A percentile compares a stretch with the other conserved stretches of the same genome.
Conservation (phyloP, 35 echinoderm and acorn worm species). For the Holothuria glaberrima region DNA sequence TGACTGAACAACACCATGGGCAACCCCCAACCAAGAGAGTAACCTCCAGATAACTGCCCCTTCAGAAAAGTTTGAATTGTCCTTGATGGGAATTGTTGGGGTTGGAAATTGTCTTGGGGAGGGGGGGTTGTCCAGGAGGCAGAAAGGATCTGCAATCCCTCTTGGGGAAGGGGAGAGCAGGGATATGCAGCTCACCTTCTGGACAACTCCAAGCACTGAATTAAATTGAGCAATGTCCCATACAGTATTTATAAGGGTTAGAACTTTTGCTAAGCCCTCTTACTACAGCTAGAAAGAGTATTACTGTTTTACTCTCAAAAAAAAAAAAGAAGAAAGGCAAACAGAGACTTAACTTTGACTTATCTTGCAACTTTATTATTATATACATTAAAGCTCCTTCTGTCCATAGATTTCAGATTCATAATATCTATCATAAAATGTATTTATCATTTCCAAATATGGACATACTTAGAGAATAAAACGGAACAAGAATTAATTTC, state of each 20-base stretch:
- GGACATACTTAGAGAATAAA: conserved; percentile 53
- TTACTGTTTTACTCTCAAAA: too few species aligned
- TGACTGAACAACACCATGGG: too few species aligned
- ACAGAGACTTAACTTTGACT: not conserved
- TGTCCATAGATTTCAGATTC: conserved; percentile 43
- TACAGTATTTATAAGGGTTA: not conserved
- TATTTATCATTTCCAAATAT: conserved; percentile 48
- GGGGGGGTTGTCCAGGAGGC: not conserved
- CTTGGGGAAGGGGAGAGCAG: not conserved
- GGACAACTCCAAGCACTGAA: too few species aligned
- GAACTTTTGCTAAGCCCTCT: not conserved
- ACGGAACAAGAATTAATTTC: conserved; percentile 29
- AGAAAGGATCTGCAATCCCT: too few species aligned
- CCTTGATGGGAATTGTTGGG: too few species aligned
- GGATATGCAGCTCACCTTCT: too few species aligned
- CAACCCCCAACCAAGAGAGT: too few species aligned
- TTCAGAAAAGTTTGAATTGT: not conserved
- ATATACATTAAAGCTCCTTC: conserved; percentile 49
- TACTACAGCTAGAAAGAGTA: too few species aligned
- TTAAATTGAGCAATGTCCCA: too few species aligned
- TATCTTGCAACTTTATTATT: conserved; percentile 49
- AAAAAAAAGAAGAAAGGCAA: not conserved
- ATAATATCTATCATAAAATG: conserved; percentile 44
- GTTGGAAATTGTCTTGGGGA: too few species aligned
- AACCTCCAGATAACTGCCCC: too few species aligned